Conservation (phyloP, 2,888 invertebrate species). For the Synanthedon formicaeformis region DNA sequence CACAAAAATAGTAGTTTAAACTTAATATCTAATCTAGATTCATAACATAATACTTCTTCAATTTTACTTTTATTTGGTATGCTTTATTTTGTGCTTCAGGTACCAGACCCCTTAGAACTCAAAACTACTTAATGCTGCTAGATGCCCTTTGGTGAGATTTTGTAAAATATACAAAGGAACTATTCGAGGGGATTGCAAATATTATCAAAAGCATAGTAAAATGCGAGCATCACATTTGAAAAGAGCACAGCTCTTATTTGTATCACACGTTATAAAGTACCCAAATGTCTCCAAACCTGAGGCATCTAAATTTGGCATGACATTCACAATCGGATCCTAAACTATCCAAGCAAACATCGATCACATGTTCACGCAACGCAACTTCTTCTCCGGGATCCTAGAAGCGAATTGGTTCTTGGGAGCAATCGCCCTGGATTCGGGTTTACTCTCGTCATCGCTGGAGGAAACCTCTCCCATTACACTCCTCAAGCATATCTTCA, state of each 20-base stretch:
- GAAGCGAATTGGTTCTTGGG: constrained; percentile 77
- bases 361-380: constrained; percentile 85
- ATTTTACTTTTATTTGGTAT: constrained; percentile 13
- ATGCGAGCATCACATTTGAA: neutral
- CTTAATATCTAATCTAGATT: constrained; percentile 12
- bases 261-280: neutral
- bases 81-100: neutral
- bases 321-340: neutral
- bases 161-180: too few species aligned
- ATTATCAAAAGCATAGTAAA: neutral
- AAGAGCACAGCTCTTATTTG: neutral
- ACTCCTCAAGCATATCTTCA: constrained; percentile 68
- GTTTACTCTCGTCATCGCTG: constrained; percentile 27
- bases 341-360: constrained; percentile 13
- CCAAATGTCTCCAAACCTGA: neutral
- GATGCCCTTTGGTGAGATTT: too few species aligned
- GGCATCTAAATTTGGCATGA: neutral
- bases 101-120: neutral
- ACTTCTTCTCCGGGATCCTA: constrained; percentile 77
- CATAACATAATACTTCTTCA: constrained; percentile 21
- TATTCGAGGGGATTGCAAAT: too few species aligned
- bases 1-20: constrained; percentile 7
- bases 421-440: constrained; percentile 44
- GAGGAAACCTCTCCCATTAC: constrained; percentile 58
- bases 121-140: neutral